phyloP scores from a whole-genome alignment of 1,140 invertebrate genomes.

The Trichonephila inaurata region DNA sequence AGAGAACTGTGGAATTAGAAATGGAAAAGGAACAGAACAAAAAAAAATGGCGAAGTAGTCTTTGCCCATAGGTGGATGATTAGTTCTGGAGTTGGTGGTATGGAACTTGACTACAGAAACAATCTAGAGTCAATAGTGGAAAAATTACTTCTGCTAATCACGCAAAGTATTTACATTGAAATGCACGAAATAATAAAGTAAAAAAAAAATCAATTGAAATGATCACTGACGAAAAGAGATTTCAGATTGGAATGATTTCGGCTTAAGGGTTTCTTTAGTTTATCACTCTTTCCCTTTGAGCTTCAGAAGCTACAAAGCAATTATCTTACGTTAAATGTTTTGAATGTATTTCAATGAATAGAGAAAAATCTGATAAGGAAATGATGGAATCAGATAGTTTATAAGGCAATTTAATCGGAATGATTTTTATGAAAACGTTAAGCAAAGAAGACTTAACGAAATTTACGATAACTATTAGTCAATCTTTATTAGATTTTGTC shows the following conservation, averaged over 20 bases:
- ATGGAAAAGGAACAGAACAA: not conserved
- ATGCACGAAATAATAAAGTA: not conserved
- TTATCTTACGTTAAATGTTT: not conserved
- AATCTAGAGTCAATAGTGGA: constrained; percentile 1
- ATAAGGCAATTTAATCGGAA: too few relatives aligned
- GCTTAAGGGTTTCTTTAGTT: not conserved
- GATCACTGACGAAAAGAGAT: not conserved
- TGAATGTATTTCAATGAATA: not conserved
- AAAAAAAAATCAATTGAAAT: not conserved
- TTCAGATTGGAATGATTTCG: not conserved
- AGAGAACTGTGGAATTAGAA: not conserved
- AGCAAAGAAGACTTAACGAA: too few relatives aligned
- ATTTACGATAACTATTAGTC: too few relatives aligned
- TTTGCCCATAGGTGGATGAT: not conserved
- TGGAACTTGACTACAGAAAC: not conserved
- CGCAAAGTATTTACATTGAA: constrained; percentile 25
- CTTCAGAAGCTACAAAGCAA: not conserved
- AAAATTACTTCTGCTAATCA: constrained; percentile 37
- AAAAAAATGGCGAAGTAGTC: not conserved
- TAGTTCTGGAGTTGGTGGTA: not conserved
- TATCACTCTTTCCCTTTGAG: not conserved
- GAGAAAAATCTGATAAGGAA: too few relatives aligned
- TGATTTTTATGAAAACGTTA: too few relatives aligned
- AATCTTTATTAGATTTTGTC: too few relatives aligned
- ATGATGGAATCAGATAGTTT: too few relatives aligned